Conservation (phyloP, 2,113 vertebrate species). For the Caloenas nicobarica region DNA sequence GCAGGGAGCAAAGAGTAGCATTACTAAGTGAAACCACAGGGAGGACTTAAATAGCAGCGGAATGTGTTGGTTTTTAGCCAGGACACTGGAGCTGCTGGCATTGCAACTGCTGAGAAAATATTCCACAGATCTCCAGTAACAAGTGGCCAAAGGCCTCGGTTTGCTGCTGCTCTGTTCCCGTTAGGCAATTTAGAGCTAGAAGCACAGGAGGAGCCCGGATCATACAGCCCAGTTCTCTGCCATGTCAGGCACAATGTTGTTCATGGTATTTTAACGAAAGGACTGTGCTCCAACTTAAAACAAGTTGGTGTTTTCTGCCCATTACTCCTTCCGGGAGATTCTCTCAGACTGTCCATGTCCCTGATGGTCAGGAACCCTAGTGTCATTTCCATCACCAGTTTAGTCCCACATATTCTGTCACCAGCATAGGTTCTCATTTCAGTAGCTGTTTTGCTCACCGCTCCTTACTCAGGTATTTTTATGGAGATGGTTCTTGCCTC, state of each 20-base stretch:
- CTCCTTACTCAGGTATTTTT: neutral
- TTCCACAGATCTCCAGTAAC: conserved; percentile 23
- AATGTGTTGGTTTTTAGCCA: conserved; percentile 62
- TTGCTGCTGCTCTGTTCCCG: neutral
- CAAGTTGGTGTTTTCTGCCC: neutral
- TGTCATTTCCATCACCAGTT: neutral
- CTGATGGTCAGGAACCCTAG: neutral
- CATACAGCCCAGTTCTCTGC: neutral
- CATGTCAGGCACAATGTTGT: neutral
- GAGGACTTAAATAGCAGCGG: conserved; percentile 48
- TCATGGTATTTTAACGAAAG: neutral
- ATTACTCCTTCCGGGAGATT: neutral
- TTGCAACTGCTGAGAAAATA: neutral
- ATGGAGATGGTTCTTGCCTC: neutral
- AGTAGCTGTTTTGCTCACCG: neutral
- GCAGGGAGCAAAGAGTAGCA: conserved; percentile 23
- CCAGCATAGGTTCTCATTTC: neutral
- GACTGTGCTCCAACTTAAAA: neutral
- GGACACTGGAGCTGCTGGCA: conserved; percentile 59
- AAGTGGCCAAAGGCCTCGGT: conserved; percentile 29
- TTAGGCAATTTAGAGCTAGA: neutral
- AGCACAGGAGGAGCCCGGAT: neutral
- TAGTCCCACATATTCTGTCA: neutral
- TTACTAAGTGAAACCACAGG: conserved; percentile 46
- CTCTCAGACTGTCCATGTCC: neutral